Base-by-base conservation (phyloP, 2,888 invertebrate genomes). In the Platerodrilus igneus region DNA sequence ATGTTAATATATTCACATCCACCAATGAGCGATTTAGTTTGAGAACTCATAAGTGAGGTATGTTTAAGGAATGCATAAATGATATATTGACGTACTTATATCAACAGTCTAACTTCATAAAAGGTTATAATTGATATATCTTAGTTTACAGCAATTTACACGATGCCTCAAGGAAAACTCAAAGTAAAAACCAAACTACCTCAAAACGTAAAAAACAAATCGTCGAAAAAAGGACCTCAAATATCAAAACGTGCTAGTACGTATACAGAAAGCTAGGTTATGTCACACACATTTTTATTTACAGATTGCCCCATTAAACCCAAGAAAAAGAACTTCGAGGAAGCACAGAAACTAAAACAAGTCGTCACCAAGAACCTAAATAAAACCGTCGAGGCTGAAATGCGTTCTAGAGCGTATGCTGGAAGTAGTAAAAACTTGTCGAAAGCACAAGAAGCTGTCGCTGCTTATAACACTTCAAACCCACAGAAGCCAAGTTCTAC, bases 111-210 rank as follows among this genome's bases (percentile, higher is more conserved):
- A n/a, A n/a, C n/a, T n/a, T n/a, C n/a, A n/a, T n/a, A n/a, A n/a
- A n/a, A n/a, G n/a, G n/a, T n/a, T n/a, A n/a, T n/a, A n/a, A n/a
- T n/a, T n/a, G n/a, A n/a, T n/a, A n/a, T n/a, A n/a, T n/a, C n/a
- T n/a, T n/a, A n/a, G n/a, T n/a, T n/a, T n/a, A n/a, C n/a, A n/a
- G n/a, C n/a, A n/a, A n/a, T n/a, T n/a, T n/a, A n/a, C n/a, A n/a
- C n/a, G n/a, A 83, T 83, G 82, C 76, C 81, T 16, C 82, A 83
- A 67, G 81, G 81, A 28, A 82, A 82, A 59, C 59, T 79, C 47
- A 82, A 81, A 71, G 75, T 78, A 1, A 82, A 82, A 62, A 66
- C 76, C 3, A 79, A 81, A 59, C 51, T 77, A 28, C 81, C 81
- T 2, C 51, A 71, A 9, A 73, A 71, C 8, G 58, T 66, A 2